Conservation (phyloP, 2,797 vertebrate species). For the Falco berigora region DNA sequence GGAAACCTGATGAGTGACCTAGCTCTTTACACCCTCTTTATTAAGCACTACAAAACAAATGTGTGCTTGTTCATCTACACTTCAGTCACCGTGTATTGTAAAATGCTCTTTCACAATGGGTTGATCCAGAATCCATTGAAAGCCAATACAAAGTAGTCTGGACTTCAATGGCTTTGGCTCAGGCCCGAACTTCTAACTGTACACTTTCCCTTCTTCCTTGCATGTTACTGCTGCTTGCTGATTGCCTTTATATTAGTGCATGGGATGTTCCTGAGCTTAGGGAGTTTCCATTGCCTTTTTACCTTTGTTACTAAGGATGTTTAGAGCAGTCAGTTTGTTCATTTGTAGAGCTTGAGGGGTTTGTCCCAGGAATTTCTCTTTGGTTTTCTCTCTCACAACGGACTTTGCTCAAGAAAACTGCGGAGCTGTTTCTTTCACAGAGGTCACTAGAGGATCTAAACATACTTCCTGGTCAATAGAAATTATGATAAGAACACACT, state of each 20-base stretch:
- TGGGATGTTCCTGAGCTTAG: conserved; percentile 12
- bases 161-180: conserved; percentile 48
- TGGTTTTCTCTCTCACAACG: background rate
- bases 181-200: background rate
- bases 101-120: background rate
- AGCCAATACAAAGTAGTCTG: conserved; percentile 2
- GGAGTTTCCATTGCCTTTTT: background rate
- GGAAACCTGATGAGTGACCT: conserved; percentile 31
- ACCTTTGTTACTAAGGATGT: background rate
- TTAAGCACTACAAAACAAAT: conserved; percentile 35
- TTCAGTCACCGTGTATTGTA: background rate
- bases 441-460: background rate
- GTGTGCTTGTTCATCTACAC: conserved; percentile 29
- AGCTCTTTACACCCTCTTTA: conserved; percentile 14
- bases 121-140: conserved; percentile 48
- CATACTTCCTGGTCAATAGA: background rate
- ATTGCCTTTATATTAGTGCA: background rate
- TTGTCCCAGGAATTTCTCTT: background rate
- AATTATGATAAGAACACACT: background rate
- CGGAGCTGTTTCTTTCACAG: background rate
- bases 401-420: background rate
- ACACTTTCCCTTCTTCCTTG: conserved; percentile 36
- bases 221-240: conserved; percentile 49
- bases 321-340: background rate
- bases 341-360: background rate